Percentiles rank a stretch among this genome's conserved stretches.
Evolutionary conservation across 2,888 invertebrate genomes (phyloP).

Genomic region (Linnaemya tessellans): DNA sequence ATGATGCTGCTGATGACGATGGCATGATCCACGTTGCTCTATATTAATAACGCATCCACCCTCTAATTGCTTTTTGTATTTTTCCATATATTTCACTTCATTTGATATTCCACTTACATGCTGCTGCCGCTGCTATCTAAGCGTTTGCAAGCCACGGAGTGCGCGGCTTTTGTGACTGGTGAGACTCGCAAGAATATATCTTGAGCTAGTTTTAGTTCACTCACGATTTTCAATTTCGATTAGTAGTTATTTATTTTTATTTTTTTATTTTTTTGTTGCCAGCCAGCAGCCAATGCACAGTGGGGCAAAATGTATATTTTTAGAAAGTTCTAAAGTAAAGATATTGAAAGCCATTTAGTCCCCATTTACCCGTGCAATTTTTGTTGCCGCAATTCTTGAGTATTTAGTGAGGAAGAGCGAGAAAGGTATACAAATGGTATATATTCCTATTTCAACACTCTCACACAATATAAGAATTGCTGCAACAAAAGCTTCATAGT

Average conservation of each 20-base stretch:
- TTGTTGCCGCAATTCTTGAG: too few species aligned
- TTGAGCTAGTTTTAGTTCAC: constrained; percentile 75
- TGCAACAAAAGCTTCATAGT: too few species aligned
- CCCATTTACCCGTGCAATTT: too few species aligned
- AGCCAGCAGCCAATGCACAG: constrained; percentile 8
- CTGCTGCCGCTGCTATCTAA: neutral
- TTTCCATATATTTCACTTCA: constrained; percentile 38
- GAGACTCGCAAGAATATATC: constrained; percentile 57
- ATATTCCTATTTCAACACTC: too few species aligned
- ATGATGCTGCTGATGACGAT: constrained; percentile 25
- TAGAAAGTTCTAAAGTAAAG: too few species aligned
- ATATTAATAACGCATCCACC: constrained; percentile 83
- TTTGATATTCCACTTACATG: constrained; percentile 14
- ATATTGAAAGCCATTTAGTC: too few species aligned
- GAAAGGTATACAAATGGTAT: too few species aligned
- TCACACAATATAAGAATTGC: too few species aligned
- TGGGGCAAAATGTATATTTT: neutral
- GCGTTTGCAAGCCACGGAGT: constrained; percentile 24
- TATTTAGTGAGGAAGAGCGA: too few species aligned
- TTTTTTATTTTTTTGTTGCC: neutral
- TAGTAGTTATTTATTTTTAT: constrained; percentile 69
- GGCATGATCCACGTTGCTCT: constrained; percentile 75
- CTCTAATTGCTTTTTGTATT: constrained; percentile 81
- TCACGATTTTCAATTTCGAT: constrained; percentile 79
- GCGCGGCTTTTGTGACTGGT: constrained; percentile 58